Percentiles rank a stretch among this genome's conserved stretches.
Conservation (phyloP, 2,888 invertebrate genomes). For the Ichneumoninae sp. region DNA sequence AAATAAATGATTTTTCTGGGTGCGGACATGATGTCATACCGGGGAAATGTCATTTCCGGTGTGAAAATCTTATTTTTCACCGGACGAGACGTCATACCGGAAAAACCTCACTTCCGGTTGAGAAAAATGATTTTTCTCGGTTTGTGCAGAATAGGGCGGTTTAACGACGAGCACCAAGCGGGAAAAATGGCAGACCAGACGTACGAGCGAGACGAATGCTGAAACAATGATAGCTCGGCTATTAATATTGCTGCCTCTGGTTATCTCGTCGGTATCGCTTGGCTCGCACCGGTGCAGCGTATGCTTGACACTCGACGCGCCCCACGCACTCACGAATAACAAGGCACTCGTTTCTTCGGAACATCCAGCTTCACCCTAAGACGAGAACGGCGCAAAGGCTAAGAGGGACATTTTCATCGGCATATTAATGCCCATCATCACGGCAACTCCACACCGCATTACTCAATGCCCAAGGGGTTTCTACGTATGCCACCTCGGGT, state of each 20-base stretch:
- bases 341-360: constrained; percentile 69
- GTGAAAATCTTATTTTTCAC: no score
- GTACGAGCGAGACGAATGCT: neutral
- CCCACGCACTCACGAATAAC: constrained; percentile 80
- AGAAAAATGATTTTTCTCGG: neutral
- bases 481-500: constrained; percentile 35
- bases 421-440: constrained; percentile 82
- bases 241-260: constrained; percentile 78
- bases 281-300: constrained; percentile 20
- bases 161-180: constrained; percentile 3
- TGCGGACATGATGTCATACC: no score
- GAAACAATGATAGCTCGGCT: constrained; percentile 78
- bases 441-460: constrained; percentile 82
- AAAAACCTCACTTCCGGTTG: no score
- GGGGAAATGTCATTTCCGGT: no score
- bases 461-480: constrained; percentile 79
- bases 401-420: constrained; percentile 83
- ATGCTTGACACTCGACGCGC: constrained; percentile 75
- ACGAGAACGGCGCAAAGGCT: constrained; percentile 25
- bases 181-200: neutral
- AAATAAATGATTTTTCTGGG: no score
- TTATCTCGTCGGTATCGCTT: constrained; percentile 80
- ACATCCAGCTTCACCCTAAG: neutral
- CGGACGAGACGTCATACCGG: no score
- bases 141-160: neutral